phyloP scores from a whole-genome alignment of 1,140 invertebrate species.

The Penaeus vannamei region DNA sequence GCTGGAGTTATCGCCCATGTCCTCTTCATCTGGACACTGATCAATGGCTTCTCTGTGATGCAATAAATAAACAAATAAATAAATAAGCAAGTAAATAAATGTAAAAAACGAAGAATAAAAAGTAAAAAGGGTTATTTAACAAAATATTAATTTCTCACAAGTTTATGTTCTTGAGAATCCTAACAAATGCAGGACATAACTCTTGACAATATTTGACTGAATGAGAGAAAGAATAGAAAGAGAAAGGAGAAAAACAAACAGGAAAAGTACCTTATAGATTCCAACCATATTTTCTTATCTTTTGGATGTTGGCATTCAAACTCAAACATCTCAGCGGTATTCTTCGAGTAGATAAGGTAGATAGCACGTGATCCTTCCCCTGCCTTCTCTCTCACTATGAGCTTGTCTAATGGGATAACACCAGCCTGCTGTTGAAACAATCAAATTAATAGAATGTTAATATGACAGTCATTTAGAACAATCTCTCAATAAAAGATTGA shows the following conservation, averaged over 20 bases:
- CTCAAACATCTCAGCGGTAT: slow-evolving; percentile 96
- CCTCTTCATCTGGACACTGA: slow-evolving; percentile 75
- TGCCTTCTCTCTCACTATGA: slow-evolving; percentile 93
- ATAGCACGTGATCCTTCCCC: slow-evolving; percentile 76
- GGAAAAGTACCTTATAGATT: slow-evolving; percentile 80
- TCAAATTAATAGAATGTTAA: too few species aligned
- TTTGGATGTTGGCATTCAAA: slow-evolving; percentile 89
- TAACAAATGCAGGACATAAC: too few species aligned
- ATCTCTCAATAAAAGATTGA: too few species aligned
- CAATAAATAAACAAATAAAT: slow-evolving; percentile 67
- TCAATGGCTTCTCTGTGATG: slow-evolving; percentile 70
- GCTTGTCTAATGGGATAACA: slow-evolving; percentile 90
- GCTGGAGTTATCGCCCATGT: slow-evolving; percentile 72
- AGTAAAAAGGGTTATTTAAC: neutral
- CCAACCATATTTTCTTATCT: slow-evolving; percentile 91
- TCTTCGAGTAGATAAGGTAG: slow-evolving; percentile 73
- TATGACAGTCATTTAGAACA: too few species aligned
- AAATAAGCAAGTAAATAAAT: slow-evolving; percentile 36
- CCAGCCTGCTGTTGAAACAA: slow-evolving; percentile 78
- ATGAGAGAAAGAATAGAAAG: neutral
- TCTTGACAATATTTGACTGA: neutral
- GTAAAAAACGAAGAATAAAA: neutral
- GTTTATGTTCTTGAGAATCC: too few species aligned
- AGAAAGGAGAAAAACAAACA: slow-evolving; percentile 22
- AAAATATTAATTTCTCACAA: neutral